A percentile compares a stretch with the other conserved stretches of the same genome.
Conservation (phyloP, 2,797 vertebrate species). For the Liasis olivaceus region DNA sequence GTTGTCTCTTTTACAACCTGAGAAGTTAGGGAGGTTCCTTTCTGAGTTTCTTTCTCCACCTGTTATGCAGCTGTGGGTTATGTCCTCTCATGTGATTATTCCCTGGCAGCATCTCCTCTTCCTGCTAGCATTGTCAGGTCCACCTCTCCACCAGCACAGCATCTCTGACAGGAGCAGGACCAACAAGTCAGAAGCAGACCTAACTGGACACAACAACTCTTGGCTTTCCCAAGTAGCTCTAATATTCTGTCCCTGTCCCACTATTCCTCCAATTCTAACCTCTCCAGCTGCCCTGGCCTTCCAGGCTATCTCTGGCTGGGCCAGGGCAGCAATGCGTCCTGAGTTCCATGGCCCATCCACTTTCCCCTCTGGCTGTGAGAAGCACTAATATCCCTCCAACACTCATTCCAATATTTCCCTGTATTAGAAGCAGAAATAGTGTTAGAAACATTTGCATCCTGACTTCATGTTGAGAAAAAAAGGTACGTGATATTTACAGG, state of each 20-base stretch:
- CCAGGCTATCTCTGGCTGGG: not conserved
- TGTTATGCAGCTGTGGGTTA: no score
- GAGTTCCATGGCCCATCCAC: not conserved
- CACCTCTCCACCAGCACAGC: not conserved
- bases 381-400: not conserved
- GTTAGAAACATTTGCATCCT: not conserved
- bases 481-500: not conserved
- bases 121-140: not conserved
- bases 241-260: not conserved
- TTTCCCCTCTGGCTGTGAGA: not conserved
- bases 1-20: no score
- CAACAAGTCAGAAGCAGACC: not conserved
- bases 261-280: not conserved
- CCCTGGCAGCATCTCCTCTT: no score
- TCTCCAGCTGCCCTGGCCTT: not conserved
- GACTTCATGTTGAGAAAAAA: not conserved
- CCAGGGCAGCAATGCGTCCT: not conserved
- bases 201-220: not conserved
- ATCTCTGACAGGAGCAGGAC: not conserved
- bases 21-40: no score
- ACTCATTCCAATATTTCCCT: not conserved
- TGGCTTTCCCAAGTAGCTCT: not conserved
- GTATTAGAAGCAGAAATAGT: not conserved
- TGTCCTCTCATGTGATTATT: no score
- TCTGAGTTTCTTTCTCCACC: no score